Conservation (phyloP, 1,140 invertebrate genomes). For the Hydropsyche tenuis region DNA sequence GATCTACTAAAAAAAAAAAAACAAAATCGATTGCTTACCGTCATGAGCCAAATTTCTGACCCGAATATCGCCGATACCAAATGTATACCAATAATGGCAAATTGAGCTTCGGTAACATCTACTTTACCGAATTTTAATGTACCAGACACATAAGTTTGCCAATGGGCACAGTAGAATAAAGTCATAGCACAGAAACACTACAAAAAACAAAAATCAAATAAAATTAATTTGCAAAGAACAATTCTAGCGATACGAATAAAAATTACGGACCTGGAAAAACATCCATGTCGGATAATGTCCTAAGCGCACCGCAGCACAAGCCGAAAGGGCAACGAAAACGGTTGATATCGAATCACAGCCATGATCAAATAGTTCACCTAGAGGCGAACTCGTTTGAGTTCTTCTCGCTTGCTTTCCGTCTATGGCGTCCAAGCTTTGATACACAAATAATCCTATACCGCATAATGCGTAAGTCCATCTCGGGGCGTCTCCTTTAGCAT, state of each 20-base stretch:
- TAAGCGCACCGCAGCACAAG: constrained; percentile 89
- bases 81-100: constrained; percentile 90
- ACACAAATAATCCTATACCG: constrained; percentile 94
- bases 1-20: no score
- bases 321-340: constrained; percentile 95
- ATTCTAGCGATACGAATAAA: no score
- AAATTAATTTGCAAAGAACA: no score
- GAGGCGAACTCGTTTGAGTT: constrained; percentile 88
- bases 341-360: constrained; percentile 97
- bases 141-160: constrained; percentile 98
- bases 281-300: constrained; percentile 92
- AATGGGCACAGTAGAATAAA: constrained; percentile 98
- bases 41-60: constrained; percentile 81
- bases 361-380: constrained; percentile 99
- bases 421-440: constrained; percentile 98
- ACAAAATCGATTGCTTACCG: constrained; percentile 65
- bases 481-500: constrained; percentile 77
- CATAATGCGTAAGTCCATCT: constrained; percentile 91
- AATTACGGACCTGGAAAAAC: constrained; percentile 92
- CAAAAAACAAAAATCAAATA: constrained; percentile 51
- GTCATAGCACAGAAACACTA: constrained; percentile 91
- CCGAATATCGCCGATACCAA: constrained; percentile 88
- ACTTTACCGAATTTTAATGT: constrained; percentile 91
- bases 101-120: constrained; percentile 98
- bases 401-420: constrained; percentile 99